Percentiles rank a stretch among this genome's conserved stretches.
Evolutionary conservation across 1,140 invertebrate species (phyloP).

Genomic region (Drosophila biarmipes): DNA sequence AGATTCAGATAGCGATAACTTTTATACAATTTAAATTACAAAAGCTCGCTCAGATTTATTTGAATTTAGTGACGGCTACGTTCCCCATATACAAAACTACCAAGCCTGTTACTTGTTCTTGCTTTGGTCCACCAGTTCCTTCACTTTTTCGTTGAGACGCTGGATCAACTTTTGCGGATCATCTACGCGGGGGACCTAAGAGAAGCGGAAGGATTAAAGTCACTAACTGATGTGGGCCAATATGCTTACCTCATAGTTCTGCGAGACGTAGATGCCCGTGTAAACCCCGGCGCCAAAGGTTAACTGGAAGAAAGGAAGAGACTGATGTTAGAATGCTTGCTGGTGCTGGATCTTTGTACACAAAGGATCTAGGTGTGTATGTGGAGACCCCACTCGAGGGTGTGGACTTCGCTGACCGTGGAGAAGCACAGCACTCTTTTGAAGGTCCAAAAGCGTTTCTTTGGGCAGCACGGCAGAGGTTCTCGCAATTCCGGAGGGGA

Average conservation of each 20-base stretch:
- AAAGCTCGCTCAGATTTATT: constrained; percentile 9
- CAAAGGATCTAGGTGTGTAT: not conserved
- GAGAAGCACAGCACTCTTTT: constrained; percentile 24
- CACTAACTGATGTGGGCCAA: too few relatives aligned
- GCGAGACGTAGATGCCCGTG: constrained; percentile 91
- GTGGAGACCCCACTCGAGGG: not conserved
- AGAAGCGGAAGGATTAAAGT: not conserved
- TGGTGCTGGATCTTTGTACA: not conserved
- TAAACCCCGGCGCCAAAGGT: constrained; percentile 91
- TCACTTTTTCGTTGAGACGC: constrained; percentile 86
- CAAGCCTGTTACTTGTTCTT: constrained; percentile 75
- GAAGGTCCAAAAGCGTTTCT: constrained; percentile 47
- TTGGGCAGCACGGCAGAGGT: constrained; percentile 40
- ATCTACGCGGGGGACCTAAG: constrained; percentile 92
- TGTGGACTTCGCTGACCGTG: constrained; percentile 38
- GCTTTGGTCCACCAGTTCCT: constrained; percentile 88
- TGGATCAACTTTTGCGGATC: constrained; percentile 90
- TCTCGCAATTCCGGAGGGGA: constrained; percentile 25
- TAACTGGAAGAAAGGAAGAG: constrained; percentile 86
- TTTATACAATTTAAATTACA: not conserved
- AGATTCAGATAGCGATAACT: not conserved
- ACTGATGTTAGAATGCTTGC: constrained; percentile 2
- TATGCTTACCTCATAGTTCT: constrained; percentile 91
- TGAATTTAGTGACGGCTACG: constrained; percentile 12
- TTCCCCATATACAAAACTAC: constrained; percentile 4